Evolutionary conservation across 2,888 invertebrate genomes (phyloP).

Genomic region (Rhimphoctona megacephalus): DNA sequence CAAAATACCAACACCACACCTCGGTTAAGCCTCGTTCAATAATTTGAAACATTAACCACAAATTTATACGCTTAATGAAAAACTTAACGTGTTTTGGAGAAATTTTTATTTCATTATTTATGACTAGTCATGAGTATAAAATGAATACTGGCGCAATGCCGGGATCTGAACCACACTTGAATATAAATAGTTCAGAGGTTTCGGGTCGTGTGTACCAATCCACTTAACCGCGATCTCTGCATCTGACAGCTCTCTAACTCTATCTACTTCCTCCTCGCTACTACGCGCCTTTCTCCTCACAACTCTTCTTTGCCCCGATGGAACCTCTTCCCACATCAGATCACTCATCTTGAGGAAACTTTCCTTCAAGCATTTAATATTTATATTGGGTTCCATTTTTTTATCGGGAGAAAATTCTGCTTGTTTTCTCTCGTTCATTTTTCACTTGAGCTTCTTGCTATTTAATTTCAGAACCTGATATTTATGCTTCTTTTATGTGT

Average conservation of each 20-base stretch:
- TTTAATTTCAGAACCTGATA: neutral
- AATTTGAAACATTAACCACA: slow-evolving; percentile 35
- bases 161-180: slow-evolving; percentile 16
- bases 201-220: slow-evolving; percentile 25
- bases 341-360: neutral
- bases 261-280: slow-evolving; percentile 29
- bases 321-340: neutral
- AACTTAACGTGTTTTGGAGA: neutral
- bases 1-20: slow-evolving; percentile 23
- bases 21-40: slow-evolving; percentile 10
- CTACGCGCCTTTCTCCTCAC: neutral
- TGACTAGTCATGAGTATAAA: slow-evolving; percentile 17
- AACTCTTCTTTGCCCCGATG: neutral
- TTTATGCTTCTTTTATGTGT: neutral
- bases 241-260: slow-evolving; percentile 46
- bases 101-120: slow-evolving; percentile 56
- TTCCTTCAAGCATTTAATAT: neutral
- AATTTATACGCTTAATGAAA: slow-evolving; percentile 1
- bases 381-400: neutral
- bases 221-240: slow-evolving; percentile 28
- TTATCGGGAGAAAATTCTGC: neutral
- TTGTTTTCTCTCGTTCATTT: neutral
- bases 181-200: slow-evolving; percentile 53
- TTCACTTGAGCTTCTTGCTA: neutral
- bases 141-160: slow-evolving; percentile 47